Evolutionary conservation across 2,113 vertebrate species (phyloP), one percentile per base, ranked within the genome.

Genomic region (Oncorhynchus nerka): DNA sequence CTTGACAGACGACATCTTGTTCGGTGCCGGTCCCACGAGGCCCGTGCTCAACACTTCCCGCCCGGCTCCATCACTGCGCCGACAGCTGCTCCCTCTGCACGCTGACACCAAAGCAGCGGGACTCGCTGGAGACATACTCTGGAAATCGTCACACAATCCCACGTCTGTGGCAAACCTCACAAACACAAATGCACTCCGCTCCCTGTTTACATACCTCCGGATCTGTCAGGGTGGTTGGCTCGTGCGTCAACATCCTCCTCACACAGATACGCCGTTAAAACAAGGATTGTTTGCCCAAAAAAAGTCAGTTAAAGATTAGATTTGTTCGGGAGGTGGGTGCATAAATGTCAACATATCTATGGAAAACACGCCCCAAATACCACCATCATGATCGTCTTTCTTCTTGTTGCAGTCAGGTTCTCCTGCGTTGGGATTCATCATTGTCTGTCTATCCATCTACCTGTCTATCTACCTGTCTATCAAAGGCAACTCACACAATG

Each of bases 1-100:
- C 90, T 93, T 93, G 92, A 94, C 94, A 94, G 91, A 89, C 91
- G 89, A 93, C 93, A 93, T 94, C 93, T 94, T 94, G 93, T 93
- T 94, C 89, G 78, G 82, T 80, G 83, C 80, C 49, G 77, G 85
- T 94, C 93, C 90, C 92, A 81, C 68, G 92, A 90, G 92, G 85
- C 86, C 73, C 76, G 85, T 84, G 88, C 86, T 87, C 87, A 76
- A 85, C 85, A 62, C 87, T 88, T 82, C 32, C 83, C 86, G 78
- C 32, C 83, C 87, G 79, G 89, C 84, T 91, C 90, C 88, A 90
- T 92, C 92, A 92, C 81, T 49, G 73, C 30, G 28, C 79, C 88
- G 87, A 90, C 89, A 92, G 90, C 86, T 86, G 87, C 85, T 85
- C 51, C 51, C 51, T 55, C 51, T 16, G 86, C 57, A 86, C 77